These are phyloP conservation scores for Heliconius eleuchia DNA, from an alignment of 1,140 invertebrate species.

Conservation along the genomic window DNA sequence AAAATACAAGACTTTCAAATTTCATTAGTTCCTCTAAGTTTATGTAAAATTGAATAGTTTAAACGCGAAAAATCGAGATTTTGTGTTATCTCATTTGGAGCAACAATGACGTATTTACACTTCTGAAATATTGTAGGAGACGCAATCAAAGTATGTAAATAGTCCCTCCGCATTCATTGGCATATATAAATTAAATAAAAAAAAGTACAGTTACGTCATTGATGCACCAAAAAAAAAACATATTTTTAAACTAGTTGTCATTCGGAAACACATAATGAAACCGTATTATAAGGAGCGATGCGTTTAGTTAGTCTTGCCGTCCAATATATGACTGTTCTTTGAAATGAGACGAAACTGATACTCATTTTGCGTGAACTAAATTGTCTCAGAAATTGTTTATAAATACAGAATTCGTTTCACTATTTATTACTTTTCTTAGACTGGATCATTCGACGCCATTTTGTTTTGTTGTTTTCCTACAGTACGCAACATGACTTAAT, in stretches of 20 bases:
- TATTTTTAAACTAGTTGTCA: not conserved
- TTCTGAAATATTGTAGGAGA: too few relatives aligned
- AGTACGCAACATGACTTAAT: not conserved
- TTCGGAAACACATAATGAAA: not conserved
- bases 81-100: not conserved
- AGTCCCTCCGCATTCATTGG: too few relatives aligned
- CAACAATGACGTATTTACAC: too few relatives aligned
- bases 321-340: slow-evolving; percentile 32
- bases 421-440: not conserved
- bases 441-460: not conserved
- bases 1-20: slow-evolving; percentile 1
- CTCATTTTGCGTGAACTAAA: slow-evolving; percentile 14
- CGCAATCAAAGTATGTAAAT: too few relatives aligned
- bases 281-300: not conserved
- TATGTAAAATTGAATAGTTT: not conserved
- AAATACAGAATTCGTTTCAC: not conserved
- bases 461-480: not conserved
- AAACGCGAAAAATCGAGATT: not conserved
- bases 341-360: slow-evolving; percentile 21
- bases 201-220: too few relatives aligned
- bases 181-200: too few relatives aligned
- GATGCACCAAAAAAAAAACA: not conserved
- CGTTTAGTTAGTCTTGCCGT: slow-evolving; percentile 34
- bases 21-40: slow-evolving; percentile 1
- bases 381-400: not conserved